Evolutionary conservation across 2,113 vertebrate species (phyloP).

Genomic region (Porphyrio hochstetteri): DNA sequence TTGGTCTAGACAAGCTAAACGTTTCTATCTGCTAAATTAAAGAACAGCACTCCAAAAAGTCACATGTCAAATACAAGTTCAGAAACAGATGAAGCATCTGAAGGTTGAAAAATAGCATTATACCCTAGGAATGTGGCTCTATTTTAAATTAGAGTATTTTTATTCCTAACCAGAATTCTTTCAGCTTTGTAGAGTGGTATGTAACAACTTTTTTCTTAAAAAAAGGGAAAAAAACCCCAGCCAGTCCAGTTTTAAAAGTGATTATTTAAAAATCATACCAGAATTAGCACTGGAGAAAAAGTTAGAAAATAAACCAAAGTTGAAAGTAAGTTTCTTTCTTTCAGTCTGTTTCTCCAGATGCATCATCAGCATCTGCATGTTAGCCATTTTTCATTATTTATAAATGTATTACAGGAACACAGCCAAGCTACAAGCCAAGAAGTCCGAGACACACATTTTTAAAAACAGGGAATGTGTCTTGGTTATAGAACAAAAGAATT

Average conservation of each 20-base stretch:
- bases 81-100: background rate
- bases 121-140: background rate
- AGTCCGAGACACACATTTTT: conserved; percentile 58
- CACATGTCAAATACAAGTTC: background rate
- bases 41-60: background rate
- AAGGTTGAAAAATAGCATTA: background rate
- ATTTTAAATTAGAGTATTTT: background rate
- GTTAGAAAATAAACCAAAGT: background rate
- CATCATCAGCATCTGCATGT: conserved; percentile 44
- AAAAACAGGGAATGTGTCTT: conserved; percentile 71
- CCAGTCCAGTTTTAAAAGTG: background rate
- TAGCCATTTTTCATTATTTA: conserved; percentile 64
- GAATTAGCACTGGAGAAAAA: conserved; percentile 22
- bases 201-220: background rate
- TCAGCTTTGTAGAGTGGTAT: background rate
- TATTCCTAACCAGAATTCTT: conserved; percentile 29
- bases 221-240: no score
- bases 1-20: background rate
- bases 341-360: conserved; percentile 53
- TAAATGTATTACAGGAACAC: conserved; percentile 28
- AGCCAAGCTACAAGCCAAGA: conserved; percentile 63
- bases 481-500: conserved; percentile 85
- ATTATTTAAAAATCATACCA: background rate
- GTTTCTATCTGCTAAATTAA: background rate
- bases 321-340: background rate